A percentile compares a stretch with the other conserved stretches of the same genome.
These are phyloP conservation scores for Mesoligia furuncula DNA, from an alignment of 2,888 invertebrate genomes.

Conservation along the genomic window DNA sequence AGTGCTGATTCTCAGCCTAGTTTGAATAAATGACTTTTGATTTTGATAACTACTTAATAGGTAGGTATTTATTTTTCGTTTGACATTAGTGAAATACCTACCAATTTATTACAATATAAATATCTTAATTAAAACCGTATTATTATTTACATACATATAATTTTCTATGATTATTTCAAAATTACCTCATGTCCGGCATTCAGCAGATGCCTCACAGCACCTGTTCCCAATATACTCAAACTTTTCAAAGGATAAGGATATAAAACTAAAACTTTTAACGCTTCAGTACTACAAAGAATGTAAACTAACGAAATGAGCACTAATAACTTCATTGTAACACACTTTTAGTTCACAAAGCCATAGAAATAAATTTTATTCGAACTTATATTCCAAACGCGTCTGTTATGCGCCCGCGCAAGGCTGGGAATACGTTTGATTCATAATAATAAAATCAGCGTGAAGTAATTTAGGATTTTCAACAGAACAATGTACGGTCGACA, in stretches of 20 bases:
- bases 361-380: neutral
- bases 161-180: neutral
- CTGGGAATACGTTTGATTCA: neutral
- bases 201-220: conserved; percentile 65
- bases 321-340: conserved; percentile 52
- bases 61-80: neutral
- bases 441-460: neutral
- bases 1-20: too few relatives aligned
- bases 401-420: neutral
- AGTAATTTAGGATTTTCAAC: neutral
- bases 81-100: neutral
- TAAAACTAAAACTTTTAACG: conserved; percentile 67
- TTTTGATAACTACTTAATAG: neutral
- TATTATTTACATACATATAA: too few relatives aligned
- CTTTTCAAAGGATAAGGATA: conserved; percentile 68
- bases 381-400: conserved; percentile 11
- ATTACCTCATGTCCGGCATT: conserved; percentile 74
- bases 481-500: conserved; percentile 6
- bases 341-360: neutral
- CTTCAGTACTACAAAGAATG: conserved; percentile 35
- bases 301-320: conserved; percentile 23
- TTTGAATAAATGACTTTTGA: too few relatives aligned
- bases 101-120: neutral
- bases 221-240: conserved; percentile 68
- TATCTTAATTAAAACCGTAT: neutral